Conservation (phyloP, 2,113 vertebrate species). For the Tympanuchus pallidicinctus region DNA sequence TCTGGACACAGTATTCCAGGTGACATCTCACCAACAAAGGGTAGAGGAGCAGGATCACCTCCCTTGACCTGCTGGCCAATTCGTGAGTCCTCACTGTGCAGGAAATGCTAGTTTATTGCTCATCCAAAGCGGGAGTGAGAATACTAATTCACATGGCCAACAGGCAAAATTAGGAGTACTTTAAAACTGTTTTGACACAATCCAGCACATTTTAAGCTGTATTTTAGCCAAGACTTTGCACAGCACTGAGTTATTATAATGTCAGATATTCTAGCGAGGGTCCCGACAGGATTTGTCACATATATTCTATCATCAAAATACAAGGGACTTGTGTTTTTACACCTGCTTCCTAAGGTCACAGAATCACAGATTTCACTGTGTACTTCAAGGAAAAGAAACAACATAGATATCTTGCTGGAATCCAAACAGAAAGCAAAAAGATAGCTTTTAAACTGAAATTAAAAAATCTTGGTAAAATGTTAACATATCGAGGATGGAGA, state of each 20-base stretch:
- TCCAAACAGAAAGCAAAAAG: neutral
- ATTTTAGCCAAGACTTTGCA: neutral
- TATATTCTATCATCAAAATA: neutral
- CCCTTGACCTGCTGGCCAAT: too few species aligned
- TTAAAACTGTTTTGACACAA: neutral
- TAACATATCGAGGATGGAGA: neutral
- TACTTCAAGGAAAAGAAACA: neutral
- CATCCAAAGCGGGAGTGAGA: neutral
- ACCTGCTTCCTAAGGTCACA: neutral
- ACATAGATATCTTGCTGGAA: neutral
- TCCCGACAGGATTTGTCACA: neutral
- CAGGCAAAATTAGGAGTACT: neutral
- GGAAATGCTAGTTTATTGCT: neutral
- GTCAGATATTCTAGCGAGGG: neutral
- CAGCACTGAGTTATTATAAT: neutral
- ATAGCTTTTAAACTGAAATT: neutral
- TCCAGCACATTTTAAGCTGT: neutral
- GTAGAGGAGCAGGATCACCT: too few species aligned
- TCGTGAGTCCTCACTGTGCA: neutral
- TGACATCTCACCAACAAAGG: too few species aligned
- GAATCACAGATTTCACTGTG: neutral
- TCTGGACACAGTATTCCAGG: too few species aligned
- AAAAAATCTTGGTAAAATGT: neutral
- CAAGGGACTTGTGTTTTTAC: neutral
- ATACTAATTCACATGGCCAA: neutral